phyloP scores from a whole-genome alignment of 53 echinoderm and acorn worm species.

The Apostichopus leukothele region DNA sequence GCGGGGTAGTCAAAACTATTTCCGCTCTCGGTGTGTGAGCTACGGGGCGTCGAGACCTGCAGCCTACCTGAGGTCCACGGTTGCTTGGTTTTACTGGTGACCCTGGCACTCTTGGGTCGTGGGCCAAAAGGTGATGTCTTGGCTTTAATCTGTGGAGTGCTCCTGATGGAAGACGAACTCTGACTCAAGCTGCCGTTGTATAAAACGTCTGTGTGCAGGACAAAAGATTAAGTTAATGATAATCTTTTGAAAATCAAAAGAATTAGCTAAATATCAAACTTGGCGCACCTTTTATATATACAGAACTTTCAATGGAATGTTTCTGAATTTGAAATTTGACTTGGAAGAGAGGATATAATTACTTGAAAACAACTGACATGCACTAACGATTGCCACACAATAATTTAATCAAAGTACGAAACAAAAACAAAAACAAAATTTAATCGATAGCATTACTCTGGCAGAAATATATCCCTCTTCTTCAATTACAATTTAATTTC shows the following conservation, averaged over 20 bases:
- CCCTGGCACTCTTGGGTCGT: constrained; percentile 22
- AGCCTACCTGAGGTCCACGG: constrained; percentile 31
- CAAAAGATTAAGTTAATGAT: too few relatives aligned
- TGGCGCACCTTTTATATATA: not conserved
- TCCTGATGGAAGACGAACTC: constrained; percentile 13
- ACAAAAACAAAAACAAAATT: too few relatives aligned
- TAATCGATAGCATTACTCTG: too few relatives aligned
- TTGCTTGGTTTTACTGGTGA: constrained; percentile 32
- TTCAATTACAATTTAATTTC: too few relatives aligned
- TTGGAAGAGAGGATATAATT: not conserved
- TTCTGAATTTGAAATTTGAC: not conserved
- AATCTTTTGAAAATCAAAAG: too few relatives aligned
- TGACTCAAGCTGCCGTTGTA: not conserved
- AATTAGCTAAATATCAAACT: too few relatives aligned
- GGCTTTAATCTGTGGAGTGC: not conserved
- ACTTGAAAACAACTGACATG: too few relatives aligned
- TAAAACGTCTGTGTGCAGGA: not conserved
- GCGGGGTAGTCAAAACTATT: constrained; percentile 53
- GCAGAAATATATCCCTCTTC: too few relatives aligned
- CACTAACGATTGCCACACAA: too few relatives aligned
- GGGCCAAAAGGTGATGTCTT: not conserved
- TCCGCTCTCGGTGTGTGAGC: constrained; percentile 67
- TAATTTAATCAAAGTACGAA: too few relatives aligned
- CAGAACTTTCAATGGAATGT: not conserved
- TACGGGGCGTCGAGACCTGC: constrained; percentile 37